A percentile compares a stretch with the other conserved stretches of the same genome.
Evolutionary conservation across 2,113 vertebrate genomes (phyloP).

Genomic region (Oophaga pumilio): DNA sequence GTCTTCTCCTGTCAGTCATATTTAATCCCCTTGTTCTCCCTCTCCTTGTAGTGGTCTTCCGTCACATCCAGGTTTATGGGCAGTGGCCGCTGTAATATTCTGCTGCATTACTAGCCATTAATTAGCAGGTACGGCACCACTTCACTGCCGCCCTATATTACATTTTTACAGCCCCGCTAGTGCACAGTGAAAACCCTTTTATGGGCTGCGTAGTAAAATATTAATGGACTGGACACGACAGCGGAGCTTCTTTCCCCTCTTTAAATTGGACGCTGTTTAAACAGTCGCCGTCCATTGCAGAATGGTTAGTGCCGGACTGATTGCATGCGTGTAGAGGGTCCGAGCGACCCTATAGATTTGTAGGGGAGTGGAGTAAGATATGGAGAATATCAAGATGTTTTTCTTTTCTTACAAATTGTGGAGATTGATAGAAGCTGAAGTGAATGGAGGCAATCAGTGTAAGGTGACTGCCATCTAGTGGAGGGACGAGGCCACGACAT

Average conservation of each 20-base stretch:
- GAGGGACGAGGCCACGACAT: not conserved
- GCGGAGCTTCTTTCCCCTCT: not conserved
- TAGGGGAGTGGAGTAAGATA: not conserved
- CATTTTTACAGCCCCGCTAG: slow-evolving; percentile 28
- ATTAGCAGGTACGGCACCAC: slow-evolving; percentile 18
- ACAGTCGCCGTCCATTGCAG: not conserved
- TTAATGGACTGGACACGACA: slow-evolving; percentile 36
- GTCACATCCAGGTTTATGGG: not conserved
- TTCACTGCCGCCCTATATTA: slow-evolving; percentile 24
- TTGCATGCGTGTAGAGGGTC: not conserved
- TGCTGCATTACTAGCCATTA: slow-evolving; percentile 16
- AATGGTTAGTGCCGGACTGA: not conserved
- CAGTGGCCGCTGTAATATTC: not conserved
- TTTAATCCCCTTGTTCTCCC: not conserved
- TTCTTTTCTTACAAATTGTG: not conserved
- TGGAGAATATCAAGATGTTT: not conserved
- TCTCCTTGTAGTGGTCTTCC: not conserved
- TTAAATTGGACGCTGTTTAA: not conserved
- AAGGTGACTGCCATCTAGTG: slow-evolving; percentile 15
- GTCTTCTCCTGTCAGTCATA: not conserved
- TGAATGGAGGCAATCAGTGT: not conserved
- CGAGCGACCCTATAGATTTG: not conserved
- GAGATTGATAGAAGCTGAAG: not conserved
- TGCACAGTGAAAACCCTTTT: slow-evolving; percentile 36
- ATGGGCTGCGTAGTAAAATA: slow-evolving; percentile 39